Conservation (phyloP, 2,113 vertebrate species). For the Pandion haliaetus region DNA sequence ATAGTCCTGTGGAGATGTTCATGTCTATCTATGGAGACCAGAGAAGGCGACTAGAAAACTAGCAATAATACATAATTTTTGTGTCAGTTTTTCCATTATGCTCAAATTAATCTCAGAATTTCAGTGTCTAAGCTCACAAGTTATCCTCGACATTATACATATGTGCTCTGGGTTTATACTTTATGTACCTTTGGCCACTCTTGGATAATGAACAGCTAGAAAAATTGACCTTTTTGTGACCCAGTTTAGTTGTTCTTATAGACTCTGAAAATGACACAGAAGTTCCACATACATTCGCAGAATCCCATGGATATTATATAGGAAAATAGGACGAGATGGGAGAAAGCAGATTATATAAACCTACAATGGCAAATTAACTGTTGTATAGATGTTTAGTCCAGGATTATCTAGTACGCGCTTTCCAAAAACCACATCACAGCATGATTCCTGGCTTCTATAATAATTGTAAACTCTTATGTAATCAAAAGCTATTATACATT, state of each 20-base stretch:
- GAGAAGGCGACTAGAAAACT: not conserved
- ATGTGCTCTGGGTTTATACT: not conserved
- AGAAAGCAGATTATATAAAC: not conserved
- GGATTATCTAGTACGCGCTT: not conserved
- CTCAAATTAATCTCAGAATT: not conserved
- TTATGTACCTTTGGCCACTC: not conserved
- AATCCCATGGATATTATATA: not conserved
- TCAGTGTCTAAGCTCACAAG: not conserved
- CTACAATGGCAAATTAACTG: not conserved
- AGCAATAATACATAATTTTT: not conserved
- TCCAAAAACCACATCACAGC: not conserved
- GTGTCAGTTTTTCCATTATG: not conserved
- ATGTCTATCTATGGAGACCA: not conserved
- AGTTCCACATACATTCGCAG: not conserved
- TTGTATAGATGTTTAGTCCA: not conserved
- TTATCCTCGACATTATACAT: not conserved
- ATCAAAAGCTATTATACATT: not conserved
- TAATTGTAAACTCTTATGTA: not conserved
- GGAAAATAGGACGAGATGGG: not conserved
- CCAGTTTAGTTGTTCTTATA: not conserved
- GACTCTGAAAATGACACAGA: not conserved
- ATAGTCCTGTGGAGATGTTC: not conserved
- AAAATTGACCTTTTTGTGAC: not conserved
- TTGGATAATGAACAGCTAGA: not conserved
- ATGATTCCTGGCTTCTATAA: not conserved